Evolutionary conservation across 2,797 vertebrate species (phyloP), one percentile per base, ranked within the genome.

Genomic region (Denticeps clupeoides): DNA sequence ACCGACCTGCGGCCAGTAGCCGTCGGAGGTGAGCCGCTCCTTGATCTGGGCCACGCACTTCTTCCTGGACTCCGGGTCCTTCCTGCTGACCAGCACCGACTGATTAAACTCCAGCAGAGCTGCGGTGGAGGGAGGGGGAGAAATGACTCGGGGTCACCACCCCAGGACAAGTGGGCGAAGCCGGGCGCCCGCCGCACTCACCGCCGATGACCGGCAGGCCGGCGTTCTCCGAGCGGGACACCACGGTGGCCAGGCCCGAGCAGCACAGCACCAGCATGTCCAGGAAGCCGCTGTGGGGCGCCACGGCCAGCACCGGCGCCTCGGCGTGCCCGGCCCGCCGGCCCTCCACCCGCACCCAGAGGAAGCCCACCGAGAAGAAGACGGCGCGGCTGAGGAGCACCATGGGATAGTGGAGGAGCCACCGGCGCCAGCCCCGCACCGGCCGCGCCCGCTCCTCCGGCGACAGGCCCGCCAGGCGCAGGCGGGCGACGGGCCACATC

Each of bases 1-100:
- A n/a, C 41, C 43, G 43, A 92, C 89, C 87, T 93, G 90, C 41
- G 89, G 88, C 89, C 90, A 93, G 79, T 69, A 73, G 29, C 87
- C 87, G 1, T 73, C 46, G 1, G 89, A 90, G 12, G 79, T 87
- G 27, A 90, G 73, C 56, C 89, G 78, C 64, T 86, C 82, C 2
- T 65, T 77, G 55, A 93, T 74, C 69, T 87, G 80, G 6, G 82
- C 47, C 1, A 88, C 84, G 0, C 87, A 87, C 51, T 73, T 81
- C 41, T 70, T 88, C 15, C 89, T 82, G 1, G 90, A 93, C 44
- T 89, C 83, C 0, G 86, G 87, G 47, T 92, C 88, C 1, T 82
- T 87, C 16, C 89, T 73, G 63, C 79, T 90, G 41, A 93, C 89
- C 1, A 92, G 7, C 59, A 93, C 86, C 0, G 89, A 57, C 72